phyloP scores from a whole-genome alignment of 2,888 invertebrate genomes.

The Alsophila aescularia region DNA sequence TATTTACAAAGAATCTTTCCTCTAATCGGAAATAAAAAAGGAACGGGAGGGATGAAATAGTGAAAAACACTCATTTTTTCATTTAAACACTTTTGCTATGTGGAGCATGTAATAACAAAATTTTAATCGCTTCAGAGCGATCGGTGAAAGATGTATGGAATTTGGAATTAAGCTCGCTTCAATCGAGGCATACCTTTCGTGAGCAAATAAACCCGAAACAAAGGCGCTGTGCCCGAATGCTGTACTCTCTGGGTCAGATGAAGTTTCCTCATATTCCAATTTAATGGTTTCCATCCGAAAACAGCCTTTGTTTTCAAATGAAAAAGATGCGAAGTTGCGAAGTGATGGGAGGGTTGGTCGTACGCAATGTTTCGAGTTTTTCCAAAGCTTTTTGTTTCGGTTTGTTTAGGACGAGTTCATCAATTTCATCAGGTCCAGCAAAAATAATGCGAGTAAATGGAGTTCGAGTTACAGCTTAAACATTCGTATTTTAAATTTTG shows the following conservation, averaged over 20 bases:
- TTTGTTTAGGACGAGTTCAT: slow-evolving; percentile 71
- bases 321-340: slow-evolving; percentile 9
- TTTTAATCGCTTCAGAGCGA: slow-evolving; percentile 28
- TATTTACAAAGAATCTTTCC: no score
- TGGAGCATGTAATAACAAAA: slow-evolving; percentile 34
- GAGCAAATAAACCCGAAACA: slow-evolving; percentile 41
- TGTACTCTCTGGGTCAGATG: slow-evolving; percentile 49
- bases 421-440: slow-evolving; percentile 44
- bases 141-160: slow-evolving; percentile 35
- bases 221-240: slow-evolving; percentile 23
- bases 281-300: slow-evolving; percentile 11
- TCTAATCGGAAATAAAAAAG: no score
- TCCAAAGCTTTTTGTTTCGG: slow-evolving; percentile 52
- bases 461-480: slow-evolving; percentile 1
- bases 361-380: slow-evolving; percentile 47
- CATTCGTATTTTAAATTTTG: slow-evolving; percentile 4
- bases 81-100: slow-evolving; percentile 21
- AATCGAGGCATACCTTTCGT: slow-evolving; percentile 40
- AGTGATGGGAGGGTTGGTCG: not conserved
- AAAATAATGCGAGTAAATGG: slow-evolving; percentile 22
- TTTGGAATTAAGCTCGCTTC: slow-evolving; percentile 40
- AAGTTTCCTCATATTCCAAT: slow-evolving; percentile 43
- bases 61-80: slow-evolving; percentile 7
- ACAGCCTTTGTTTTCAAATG: slow-evolving; percentile 10
- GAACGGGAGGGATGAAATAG: not conserved